Percentiles rank a stretch among this genome's conserved stretches.
These are phyloP conservation scores for Phylloscopus trochiloides DNA, from an alignment of 2,113 vertebrate genomes.

Conservation along the genomic window DNA sequence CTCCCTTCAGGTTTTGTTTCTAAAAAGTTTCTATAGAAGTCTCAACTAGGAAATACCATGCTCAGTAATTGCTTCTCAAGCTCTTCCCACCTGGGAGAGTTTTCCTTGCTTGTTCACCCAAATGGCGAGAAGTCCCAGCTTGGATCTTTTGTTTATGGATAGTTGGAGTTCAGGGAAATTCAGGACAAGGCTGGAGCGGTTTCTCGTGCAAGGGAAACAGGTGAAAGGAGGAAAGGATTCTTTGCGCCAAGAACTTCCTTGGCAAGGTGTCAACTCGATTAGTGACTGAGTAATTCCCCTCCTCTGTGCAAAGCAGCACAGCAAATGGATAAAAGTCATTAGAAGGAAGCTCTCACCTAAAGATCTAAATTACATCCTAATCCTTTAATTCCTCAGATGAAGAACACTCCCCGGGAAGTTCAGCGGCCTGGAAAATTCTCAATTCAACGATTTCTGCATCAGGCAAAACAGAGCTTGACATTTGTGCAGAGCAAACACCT, in stretches of 20 bases:
- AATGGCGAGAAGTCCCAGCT: background rate
- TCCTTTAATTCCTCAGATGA: conserved; percentile 18
- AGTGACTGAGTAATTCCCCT: background rate
- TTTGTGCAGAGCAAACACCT: background rate
- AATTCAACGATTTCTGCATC: background rate
- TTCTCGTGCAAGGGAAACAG: background rate
- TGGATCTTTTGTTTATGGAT: background rate
- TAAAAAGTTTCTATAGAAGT: background rate
- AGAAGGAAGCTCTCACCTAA: background rate
- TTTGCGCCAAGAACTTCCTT: background rate
- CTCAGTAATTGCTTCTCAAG: background rate
- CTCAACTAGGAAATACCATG: background rate
- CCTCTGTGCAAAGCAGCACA: background rate
- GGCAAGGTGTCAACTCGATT: background rate
- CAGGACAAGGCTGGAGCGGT: background rate
- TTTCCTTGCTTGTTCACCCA: background rate
- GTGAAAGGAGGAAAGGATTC: background rate
- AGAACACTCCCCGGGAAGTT: background rate
- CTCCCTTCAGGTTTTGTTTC: background rate
- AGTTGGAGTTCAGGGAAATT: background rate
- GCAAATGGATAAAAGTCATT: background rate
- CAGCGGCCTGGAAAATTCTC: background rate
- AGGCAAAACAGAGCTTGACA: background rate
- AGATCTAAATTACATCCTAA: conserved; percentile 14
- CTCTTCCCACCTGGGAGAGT: background rate